Evolutionary conservation across 1,140 invertebrate genomes (phyloP).

Genomic region (Conus ventricosus): DNA sequence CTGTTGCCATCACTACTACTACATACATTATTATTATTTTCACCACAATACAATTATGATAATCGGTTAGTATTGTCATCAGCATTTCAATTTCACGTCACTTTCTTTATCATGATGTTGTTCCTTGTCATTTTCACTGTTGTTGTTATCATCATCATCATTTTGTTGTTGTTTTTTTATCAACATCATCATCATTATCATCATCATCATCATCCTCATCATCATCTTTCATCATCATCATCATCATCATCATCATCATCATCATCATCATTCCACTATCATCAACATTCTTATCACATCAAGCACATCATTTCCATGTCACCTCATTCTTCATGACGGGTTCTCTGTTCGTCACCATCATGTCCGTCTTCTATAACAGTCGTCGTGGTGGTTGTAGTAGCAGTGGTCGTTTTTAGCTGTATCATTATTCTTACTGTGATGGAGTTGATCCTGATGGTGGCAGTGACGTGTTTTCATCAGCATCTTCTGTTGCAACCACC

Average conservation of each 20-base stretch:
- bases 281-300: not conserved
- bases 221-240: constrained; percentile 5
- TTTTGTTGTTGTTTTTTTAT: too few relatives aligned
- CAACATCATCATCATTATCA: constrained; percentile 49
- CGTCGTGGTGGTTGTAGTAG: too few relatives aligned
- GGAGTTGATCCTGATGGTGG: not conserved
- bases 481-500: not conserved
- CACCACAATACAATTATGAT: too few relatives aligned
- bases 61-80: too few relatives aligned
- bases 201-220: constrained; percentile 48
- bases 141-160: constrained; percentile 34
- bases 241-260: constrained; percentile 1
- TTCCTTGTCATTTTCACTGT: too few relatives aligned
- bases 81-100: too few relatives aligned
- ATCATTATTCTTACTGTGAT: not conserved
- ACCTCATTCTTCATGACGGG: too few relatives aligned
- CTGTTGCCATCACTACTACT: too few relatives aligned
- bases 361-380: not conserved
- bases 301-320: not conserved
- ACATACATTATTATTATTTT: too few relatives aligned
- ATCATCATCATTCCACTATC: not conserved
- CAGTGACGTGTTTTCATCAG: not conserved
- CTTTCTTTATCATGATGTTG: too few relatives aligned
- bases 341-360: not conserved
- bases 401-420: not conserved